These are phyloP conservation scores for Solea solea DNA, from an alignment of 2,113 vertebrate genomes.

Conservation along the genomic window DNA sequence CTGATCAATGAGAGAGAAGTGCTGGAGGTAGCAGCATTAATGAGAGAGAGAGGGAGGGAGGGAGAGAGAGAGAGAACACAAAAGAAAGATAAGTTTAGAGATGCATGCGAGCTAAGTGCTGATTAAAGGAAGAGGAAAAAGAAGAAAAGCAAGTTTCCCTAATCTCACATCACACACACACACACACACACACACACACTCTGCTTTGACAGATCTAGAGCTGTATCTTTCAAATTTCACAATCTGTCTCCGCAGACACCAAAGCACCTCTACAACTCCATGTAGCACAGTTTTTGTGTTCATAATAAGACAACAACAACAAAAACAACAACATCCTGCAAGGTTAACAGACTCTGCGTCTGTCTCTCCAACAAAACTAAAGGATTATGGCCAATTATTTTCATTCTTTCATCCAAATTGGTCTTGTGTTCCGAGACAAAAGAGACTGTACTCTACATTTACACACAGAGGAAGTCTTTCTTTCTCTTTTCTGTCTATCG, in stretches of 20 bases:
- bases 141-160: constrained; percentile 33
- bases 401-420: too few relatives aligned
- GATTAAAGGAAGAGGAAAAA: constrained; percentile 33
- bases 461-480: too few relatives aligned
- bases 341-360: too few relatives aligned
- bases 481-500: too few relatives aligned
- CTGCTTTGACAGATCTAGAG: background rate
- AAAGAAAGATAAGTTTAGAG: constrained; percentile 6
- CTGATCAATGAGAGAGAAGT: constrained; percentile 78
- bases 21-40: constrained; percentile 76
- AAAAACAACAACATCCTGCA: too few relatives aligned
- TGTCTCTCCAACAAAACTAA: too few relatives aligned
- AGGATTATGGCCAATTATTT: too few relatives aligned
- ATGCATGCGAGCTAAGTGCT: constrained; percentile 36
- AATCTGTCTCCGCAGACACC: background rate
- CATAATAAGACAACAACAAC: too few relatives aligned
- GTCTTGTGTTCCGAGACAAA: too few relatives aligned
- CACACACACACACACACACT: constrained; percentile 26
- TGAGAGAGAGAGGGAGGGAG: background rate
- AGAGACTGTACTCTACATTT: too few relatives aligned
- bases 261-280: background rate
- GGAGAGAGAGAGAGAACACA: background rate
- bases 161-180: constrained; percentile 40
- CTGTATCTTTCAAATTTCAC: background rate
- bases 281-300: background rate